These are phyloP conservation scores for Empidonax traillii DNA, from an alignment of 2,113 vertebrate species.

Conservation along the genomic window DNA sequence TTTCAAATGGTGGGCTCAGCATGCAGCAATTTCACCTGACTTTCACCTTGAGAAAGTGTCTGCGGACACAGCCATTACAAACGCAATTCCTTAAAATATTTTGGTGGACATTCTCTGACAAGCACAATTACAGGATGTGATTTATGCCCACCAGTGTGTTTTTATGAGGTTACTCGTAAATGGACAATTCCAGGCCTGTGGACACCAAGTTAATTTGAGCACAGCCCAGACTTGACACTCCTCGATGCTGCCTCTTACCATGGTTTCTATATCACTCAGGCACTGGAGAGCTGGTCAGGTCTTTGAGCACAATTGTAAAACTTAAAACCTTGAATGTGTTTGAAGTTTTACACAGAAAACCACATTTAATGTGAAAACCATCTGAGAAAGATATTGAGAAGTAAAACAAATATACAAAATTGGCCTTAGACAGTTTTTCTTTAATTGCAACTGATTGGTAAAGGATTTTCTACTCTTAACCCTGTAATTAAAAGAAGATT, in stretches of 20 bases:
- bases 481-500: constrained; percentile 10
- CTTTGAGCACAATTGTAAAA: not conserved
- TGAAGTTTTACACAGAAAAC: too few species aligned
- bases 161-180: not conserved
- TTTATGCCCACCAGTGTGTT: not conserved
- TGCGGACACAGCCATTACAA: not conserved
- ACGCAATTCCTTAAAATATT: not conserved
- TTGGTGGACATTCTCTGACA: not conserved
- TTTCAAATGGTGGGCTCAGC: not conserved
- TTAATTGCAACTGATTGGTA: constrained; percentile 15
- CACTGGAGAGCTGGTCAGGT: not conserved
- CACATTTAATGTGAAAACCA: not conserved
- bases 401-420: not conserved
- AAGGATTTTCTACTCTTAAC: constrained; percentile 13
- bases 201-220: fast-evolving
- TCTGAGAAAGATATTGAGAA: not conserved
- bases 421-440: not conserved
- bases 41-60: not conserved
- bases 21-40: not conserved
- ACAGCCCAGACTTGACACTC: not conserved
- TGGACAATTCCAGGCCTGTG: fast-evolving
- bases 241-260: fast-evolving
- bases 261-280: not conserved
- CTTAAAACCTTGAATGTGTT: not conserved
- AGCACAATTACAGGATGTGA: not conserved